Evolutionary conservation across 2,797 vertebrate genomes (phyloP).

Genomic region (Poeciliopsis turneri): DNA sequence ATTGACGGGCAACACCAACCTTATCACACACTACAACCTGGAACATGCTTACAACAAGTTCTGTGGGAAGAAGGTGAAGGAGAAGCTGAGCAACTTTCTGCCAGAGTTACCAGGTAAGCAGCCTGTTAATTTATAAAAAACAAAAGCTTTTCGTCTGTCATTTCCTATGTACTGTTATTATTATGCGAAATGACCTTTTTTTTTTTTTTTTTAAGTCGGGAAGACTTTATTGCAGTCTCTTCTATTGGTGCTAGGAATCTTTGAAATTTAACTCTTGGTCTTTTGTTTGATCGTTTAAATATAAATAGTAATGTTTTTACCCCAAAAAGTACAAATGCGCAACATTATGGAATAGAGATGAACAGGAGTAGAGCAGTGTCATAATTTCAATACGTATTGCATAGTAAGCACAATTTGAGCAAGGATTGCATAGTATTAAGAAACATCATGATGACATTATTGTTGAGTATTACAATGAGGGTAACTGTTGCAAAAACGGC

Average conservation of each 20-base stretch:
- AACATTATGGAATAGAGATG: not conserved
- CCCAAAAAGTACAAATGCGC: not conserved
- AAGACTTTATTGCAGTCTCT: not conserved
- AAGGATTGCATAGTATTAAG: not conserved
- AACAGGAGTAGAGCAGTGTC: not conserved
- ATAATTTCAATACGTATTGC: not conserved
- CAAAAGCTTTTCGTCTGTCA: not conserved
- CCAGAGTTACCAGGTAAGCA: conserved; percentile 91
- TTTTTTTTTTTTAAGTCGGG: not conserved
- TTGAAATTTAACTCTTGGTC: not conserved
- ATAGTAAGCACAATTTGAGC: not conserved
- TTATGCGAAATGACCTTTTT: not conserved
- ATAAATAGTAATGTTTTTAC: not conserved
- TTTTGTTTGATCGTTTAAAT: not conserved
- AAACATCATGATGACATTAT: not conserved
- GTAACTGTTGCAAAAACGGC: not conserved
- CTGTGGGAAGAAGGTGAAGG: conserved; percentile 98
- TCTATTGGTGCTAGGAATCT: not conserved
- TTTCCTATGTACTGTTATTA: not conserved
- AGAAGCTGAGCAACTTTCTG: conserved; percentile 97
- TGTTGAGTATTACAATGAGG: not conserved
- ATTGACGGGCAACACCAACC: conserved; percentile 95
- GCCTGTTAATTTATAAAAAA: not conserved
- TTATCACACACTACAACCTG: conserved; percentile 97
- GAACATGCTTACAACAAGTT: conserved; percentile 98